Evolutionary conservation across 2,888 invertebrate genomes (phyloP), one percentile per base, ranked within the genome.

Genomic region (Spodoptera exigua): DNA sequence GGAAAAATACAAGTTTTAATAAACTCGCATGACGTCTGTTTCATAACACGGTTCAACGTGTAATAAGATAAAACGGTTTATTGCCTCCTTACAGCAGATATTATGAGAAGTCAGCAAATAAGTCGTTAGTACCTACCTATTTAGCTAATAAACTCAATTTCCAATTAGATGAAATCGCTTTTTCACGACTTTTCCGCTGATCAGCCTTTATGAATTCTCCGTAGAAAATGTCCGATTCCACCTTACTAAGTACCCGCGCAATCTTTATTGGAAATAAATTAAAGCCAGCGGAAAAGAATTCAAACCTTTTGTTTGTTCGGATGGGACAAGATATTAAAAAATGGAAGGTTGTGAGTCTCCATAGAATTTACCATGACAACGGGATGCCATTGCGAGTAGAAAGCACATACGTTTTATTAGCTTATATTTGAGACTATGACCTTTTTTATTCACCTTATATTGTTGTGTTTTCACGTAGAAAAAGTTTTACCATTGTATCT

Each of bases 241-340:
- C 63, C 49, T 49, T 61, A 68, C 73, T 77, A 70, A 81, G 75
- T 74, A 74, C 74, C 64, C 75, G 70, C 66, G 70, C 76, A 82
- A 82, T 79, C 82, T 80, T 83, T 84, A 83, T 84, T 83, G 81
- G 78, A 85, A 85, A 82, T 82, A 80, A 87, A 88, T 88, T 85
- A 81, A 83, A 81, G 76, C 74, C 75, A 68, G 76, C 65, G 79
- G 79, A 83, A 82, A 78, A 78, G 74, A 83, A 84, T 82, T 76
- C 58, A 51, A 61, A 59, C 70, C 74, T 75, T 78, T 83, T 79
- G 64, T 76, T 79, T 79, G 70, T 65, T 55, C 59, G 62, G 53
- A 71, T 61, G 54, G 52, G 51, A 59, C 52, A 44, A 61, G 61
- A 71, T 76, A 76, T 76, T 76, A 76, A 76, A 74, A 68, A 70